Percentiles rank a stretch among this genome's conserved stretches.
phyloP scores from a whole-genome alignment of 2,797 vertebrate genomes.

The Ctenopoma kingsleyae region DNA sequence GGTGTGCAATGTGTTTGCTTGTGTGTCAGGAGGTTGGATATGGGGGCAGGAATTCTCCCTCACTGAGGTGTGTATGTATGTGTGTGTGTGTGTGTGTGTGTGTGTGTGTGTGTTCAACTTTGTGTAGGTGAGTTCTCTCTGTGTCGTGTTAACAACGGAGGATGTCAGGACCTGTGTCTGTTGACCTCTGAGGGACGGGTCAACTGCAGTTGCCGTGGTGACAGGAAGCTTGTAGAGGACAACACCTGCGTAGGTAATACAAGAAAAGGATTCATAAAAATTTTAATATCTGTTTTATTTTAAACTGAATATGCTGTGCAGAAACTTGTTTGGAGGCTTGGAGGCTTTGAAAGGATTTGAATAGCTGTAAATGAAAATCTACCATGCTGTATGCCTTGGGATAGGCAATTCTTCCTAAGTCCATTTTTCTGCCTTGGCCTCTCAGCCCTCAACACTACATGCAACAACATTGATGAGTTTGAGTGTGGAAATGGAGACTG shows the following conservation, averaged over 20 bases:
- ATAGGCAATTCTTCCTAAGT: neutral
- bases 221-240: constrained; percentile 92
- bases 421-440: constrained; percentile 40
- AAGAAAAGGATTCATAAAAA: neutral
- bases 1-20: constrained; percentile 2
- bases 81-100: neutral
- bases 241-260: constrained; percentile 96
- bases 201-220: constrained; percentile 96
- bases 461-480: constrained; percentile 91
- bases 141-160: constrained; percentile 92
- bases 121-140: constrained; percentile 92
- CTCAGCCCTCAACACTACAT: constrained; percentile 92
- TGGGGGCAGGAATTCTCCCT: constrained; percentile 4
- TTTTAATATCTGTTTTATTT: neutral
- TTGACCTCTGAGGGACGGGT: constrained; percentile 92
- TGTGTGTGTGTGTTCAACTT: constrained; percentile 22
- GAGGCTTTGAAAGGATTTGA: constrained; percentile 11
- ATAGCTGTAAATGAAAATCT: neutral
- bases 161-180: constrained; percentile 96
- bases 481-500: constrained; percentile 97
- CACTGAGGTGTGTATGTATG: constrained; percentile 1
- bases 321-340: neutral
- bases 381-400: neutral
- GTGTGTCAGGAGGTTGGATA: constrained; percentile 13
- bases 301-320: neutral